Conservation (phyloP, 2,888 invertebrate species). For the Melieria crassipennis region DNA sequence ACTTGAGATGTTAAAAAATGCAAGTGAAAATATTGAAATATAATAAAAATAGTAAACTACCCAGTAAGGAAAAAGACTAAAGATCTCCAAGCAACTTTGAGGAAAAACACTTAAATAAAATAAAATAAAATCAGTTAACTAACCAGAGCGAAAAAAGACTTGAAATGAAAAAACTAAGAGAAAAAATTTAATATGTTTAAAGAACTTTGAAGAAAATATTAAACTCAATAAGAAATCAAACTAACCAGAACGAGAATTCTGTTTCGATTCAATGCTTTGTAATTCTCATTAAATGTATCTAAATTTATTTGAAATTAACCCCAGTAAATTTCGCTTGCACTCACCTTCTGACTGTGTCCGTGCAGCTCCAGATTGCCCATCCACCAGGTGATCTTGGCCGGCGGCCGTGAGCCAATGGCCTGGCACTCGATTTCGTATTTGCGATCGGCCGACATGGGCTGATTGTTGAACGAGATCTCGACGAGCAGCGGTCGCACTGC, state of each 20-base stretch:
- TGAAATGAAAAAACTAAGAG: too few species aligned
- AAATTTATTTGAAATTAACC: background rate
- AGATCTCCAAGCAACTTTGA: too few species aligned
- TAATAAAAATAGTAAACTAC: too few species aligned
- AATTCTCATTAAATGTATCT: background rate
- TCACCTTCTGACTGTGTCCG: constrained; percentile 64
- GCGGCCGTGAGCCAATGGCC: constrained; percentile 84
- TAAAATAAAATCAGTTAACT: too few species aligned
- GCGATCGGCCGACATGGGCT: constrained; percentile 84
- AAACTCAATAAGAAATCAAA: background rate
- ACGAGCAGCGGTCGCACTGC: constrained; percentile 84
- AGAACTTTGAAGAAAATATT: too few species aligned
- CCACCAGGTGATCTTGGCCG: constrained; percentile 88
- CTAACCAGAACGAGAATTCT: background rate
- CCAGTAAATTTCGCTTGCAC: background rate
- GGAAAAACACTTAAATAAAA: too few species aligned
- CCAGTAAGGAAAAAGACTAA: too few species aligned
- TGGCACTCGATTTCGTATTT: constrained; percentile 85
- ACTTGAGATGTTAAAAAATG: background rate
- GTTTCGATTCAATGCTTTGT: background rate
- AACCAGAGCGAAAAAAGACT: too few species aligned
- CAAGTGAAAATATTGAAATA: too few species aligned
- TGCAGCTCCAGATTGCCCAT: constrained; percentile 77
- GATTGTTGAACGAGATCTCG: constrained; percentile 81
- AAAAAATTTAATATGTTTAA: too few species aligned